Evolutionary conservation across 2,797 vertebrate species (phyloP), one percentile per base, ranked within the genome.

Genomic region (Holocentrus rufus): DNA sequence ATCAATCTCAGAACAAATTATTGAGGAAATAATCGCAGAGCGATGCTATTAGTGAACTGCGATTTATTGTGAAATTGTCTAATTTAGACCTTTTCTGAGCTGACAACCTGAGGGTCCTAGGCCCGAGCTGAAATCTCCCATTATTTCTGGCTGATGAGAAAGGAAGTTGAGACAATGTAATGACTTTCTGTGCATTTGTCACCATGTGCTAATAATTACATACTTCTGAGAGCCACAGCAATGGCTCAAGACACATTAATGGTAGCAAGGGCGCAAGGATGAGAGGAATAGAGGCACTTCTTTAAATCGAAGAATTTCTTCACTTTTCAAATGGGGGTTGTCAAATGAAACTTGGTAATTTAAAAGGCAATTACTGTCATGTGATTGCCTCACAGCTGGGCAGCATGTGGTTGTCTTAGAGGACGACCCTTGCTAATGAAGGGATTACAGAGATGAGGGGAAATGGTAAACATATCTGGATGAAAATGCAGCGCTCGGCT

Each of bases 341-440:
- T 63, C 67, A 70, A 36, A 52, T 52, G 62, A 75, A 80, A 55
- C 52, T 64, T 62, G 56, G 39, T 72, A 55, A 67, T 72, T 80
- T 80, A 64, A 52, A 74, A 72, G 49, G 56, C 68, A 72, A 69
- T 69, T 72, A 31, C 63, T 64, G 57, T 61, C 17, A 54, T 59
- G 34, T 58, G 39, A 42, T 42, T 42, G 39, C 55, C 44, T 76
- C 49, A 18, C 34, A 68, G 69, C 61, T 59, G 70, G 69, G 66
- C 31, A 42, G 23, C 27, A n/a, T 27, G 55, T 36, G 27, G 30
- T 60, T 22, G 20, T 31, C 23, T 66, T 39, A 55, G 50, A 66
- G 25, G 65, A 46, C 53, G 39, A 68, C 54, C 39, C 8, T 39
- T 30, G 53, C 52, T 68, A 49, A 57, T 57, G 54, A 68, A 47